These are phyloP conservation scores for Cacoxenus indagator DNA, from an alignment of 2,888 invertebrate species.

Conservation along the genomic window DNA sequence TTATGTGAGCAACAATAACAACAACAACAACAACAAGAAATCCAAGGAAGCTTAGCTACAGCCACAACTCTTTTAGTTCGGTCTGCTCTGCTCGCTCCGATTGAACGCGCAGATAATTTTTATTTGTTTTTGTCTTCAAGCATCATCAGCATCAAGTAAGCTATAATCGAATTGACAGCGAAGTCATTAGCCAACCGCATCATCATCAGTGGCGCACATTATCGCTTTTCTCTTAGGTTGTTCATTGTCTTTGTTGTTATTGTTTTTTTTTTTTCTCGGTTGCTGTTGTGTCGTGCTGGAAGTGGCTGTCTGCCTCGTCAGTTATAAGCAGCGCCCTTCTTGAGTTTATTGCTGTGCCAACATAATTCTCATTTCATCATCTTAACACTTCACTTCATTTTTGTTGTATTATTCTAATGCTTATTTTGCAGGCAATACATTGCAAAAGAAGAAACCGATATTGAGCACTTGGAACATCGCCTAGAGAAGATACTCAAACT, in stretches of 20 bases:
- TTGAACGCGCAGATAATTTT: constrained; percentile 36
- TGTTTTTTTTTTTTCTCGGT: constrained; percentile 20
- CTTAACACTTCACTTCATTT: constrained; percentile 15
- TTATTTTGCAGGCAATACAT: constrained; percentile 79
- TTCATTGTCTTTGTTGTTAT: not conserved
- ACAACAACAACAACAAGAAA: not conserved
- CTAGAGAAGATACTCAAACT: constrained; percentile 93
- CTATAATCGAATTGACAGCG: constrained; percentile 20
- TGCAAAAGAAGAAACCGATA: constrained; percentile 88
- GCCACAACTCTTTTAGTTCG: not conserved
- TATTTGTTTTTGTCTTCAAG: constrained; percentile 25
- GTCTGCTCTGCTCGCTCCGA: not conserved
- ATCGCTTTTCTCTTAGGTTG: not conserved
- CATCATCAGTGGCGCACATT: constrained; percentile 5
- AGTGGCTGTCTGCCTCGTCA: not conserved
- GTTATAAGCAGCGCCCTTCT: constrained; percentile 25
- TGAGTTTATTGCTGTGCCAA: constrained; percentile 29
- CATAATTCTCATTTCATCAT: constrained; percentile 31
- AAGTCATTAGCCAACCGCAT: constrained; percentile 41
- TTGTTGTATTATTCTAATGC: constrained; percentile 1
- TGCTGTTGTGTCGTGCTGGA: constrained; percentile 34
- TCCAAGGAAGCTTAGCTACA: too few relatives aligned
- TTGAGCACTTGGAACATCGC: constrained; percentile 89
- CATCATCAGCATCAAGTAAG: constrained; percentile 1
- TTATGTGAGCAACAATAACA: not conserved